Base-by-base conservation (phyloP, 2,888 invertebrate genomes). In the Hyles lineata region DNA sequence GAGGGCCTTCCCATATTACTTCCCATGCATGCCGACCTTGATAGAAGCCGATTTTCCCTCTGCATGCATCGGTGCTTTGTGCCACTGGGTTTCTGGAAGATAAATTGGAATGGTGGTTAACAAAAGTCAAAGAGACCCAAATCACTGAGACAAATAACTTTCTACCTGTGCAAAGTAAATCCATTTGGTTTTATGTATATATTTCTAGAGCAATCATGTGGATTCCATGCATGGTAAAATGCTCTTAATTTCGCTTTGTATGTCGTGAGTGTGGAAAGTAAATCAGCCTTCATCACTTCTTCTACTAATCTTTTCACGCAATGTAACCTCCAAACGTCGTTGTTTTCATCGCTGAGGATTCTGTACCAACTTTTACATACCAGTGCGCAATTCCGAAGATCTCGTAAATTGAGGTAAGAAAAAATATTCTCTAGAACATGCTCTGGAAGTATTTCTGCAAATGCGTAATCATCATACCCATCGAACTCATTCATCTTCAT, bases 21-120 rank as follows among this genome's bases (percentile, higher is more conserved):
- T 99, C 99, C 99, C 99, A 99, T 32, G 98, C 98, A 93, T 99
- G 99, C 77, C 99, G 96, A 11, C 99, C 99, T 87, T 97, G 96
- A 83, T 97, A 95, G 90, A 99, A 99, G 1, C 99, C 98, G 84
- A 98, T 96, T 96, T 98, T 99, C 79, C 96, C 98, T 92, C 97
- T 96, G 81, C 97, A 97, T 78, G 98, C 99, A 94, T 99, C 99
- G 74, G 99, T 99, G 92, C 99, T 99, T 93, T 99, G 99, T 60
- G 99, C 99, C 70, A 99, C 98, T 69, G 99, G 99, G 93, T 99
- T 99, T 87, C 99, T 97, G 82, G 5, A 82, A 82, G 83, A 52
- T 60, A 77, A 72, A 32, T 71, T 63, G 55, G 70, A 58, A 69
- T 58, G 25, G 55, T 23, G 19, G 23, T 59, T 52, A 59, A 72